Percentiles rank a stretch among this genome's conserved stretches.
Evolutionary conservation across 2,113 vertebrate species (phyloP).

Genomic region (Ciconia stormi): DNA sequence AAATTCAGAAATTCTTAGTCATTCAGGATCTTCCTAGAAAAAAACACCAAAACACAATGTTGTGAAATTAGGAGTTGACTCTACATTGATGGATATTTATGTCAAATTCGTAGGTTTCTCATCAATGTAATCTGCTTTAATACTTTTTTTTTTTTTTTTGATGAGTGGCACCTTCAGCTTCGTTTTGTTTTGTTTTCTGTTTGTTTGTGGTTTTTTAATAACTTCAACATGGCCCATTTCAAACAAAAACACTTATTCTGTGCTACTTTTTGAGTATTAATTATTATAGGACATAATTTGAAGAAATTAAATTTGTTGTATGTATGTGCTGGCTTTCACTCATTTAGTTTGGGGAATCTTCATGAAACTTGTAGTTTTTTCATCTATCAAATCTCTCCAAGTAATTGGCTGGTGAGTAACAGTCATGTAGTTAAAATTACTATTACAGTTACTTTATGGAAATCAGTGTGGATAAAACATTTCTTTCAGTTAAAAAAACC

Average conservation of each 20-base stretch:
- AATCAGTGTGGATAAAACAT: neutral
- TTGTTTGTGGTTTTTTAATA: neutral
- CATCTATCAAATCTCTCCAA: neutral
- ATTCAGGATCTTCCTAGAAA: neutral
- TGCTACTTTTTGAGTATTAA: neutral
- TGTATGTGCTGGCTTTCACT: neutral
- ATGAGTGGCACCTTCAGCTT: neutral
- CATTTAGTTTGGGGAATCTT: neutral
- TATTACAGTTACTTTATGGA: neutral
- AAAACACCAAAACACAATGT: neutral
- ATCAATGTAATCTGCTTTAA: neutral
- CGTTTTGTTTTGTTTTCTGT: neutral
- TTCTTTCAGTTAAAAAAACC: neutral
- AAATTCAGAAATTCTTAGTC: neutral
- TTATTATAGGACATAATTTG: neutral
- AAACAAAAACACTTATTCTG: neutral
- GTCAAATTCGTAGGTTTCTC: neutral
- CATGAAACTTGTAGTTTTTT: neutral
- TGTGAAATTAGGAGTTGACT: neutral
- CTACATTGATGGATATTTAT: neutral
- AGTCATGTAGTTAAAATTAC: neutral
- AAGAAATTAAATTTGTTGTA: neutral
- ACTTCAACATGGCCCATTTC: neutral
- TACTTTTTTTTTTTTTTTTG: neutral
- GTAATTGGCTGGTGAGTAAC: neutral